These are phyloP conservation scores for Gymnocephalus cernua DNA, from an alignment of 2,113 vertebrate species.

Conservation along the genomic window DNA sequence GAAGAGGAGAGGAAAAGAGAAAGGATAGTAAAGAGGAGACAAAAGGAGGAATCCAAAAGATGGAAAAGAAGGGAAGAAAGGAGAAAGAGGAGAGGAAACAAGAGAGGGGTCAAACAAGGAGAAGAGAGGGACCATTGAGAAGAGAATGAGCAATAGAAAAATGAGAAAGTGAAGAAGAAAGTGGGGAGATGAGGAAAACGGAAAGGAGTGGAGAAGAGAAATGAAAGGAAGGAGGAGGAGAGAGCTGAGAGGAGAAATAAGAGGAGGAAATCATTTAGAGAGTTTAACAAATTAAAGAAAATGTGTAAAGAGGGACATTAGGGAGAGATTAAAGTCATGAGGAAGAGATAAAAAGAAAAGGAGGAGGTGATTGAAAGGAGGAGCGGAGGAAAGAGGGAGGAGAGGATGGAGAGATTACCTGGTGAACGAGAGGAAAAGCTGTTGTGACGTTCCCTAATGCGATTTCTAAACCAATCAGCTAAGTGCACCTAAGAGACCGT, in stretches of 20 bases:
- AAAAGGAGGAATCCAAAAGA: no score
- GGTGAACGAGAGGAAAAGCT: conserved; percentile 74
- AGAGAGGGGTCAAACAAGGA: background rate
- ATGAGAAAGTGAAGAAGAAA: background rate
- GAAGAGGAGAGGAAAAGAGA: background rate
- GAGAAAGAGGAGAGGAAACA: background rate
- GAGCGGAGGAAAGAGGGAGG: conserved; percentile 3
- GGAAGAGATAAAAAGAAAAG: background rate
- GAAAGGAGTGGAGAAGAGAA: background rate
- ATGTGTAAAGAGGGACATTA: no score
- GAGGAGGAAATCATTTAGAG: background rate
- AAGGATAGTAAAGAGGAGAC: background rate
- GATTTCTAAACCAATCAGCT: conserved; percentile 83
- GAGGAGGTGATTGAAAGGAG: background rate
- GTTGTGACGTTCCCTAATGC: conserved; percentile 79
- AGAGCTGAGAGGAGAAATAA: background rate
- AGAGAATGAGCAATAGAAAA: background rate
- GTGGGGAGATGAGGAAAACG: background rate
- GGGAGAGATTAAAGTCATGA: background rate
- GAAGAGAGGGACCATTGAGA: background rate
- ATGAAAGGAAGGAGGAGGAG: background rate
- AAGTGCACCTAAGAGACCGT: conserved; percentile 75
- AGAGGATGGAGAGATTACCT: conserved; percentile 72
- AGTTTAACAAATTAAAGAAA: background rate
- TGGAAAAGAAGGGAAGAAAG: background rate